phyloP scores from a whole-genome alignment of 2,888 invertebrate genomes.

The Microplitis deprimator region DNA sequence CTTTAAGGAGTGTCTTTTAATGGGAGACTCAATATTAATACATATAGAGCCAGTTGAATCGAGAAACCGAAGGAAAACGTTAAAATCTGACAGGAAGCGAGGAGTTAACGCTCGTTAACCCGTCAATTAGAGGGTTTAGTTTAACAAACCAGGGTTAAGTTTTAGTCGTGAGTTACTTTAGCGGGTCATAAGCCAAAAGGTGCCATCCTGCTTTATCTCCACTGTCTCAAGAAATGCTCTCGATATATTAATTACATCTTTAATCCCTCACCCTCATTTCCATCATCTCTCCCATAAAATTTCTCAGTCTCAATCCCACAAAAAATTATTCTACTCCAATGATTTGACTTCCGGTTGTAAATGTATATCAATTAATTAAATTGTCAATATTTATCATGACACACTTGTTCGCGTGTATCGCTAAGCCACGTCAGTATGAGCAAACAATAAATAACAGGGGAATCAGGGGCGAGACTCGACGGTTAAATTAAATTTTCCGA shows the following conservation, averaged over 20 bases:
- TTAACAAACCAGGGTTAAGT: constrained; percentile 62
- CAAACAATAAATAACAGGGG: constrained; percentile 1
- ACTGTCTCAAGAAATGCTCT: constrained; percentile 17
- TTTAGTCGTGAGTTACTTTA: constrained; percentile 54
- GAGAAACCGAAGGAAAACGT: constrained; percentile 62
- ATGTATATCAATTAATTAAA: constrained; percentile 13
- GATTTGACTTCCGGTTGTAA: constrained; percentile 4
- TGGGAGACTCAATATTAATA: constrained; percentile 27
- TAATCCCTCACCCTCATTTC: not conserved
- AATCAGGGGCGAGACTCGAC: not conserved
- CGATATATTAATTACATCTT: not conserved
- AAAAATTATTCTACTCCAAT: not conserved
- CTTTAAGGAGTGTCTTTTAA: constrained; percentile 11
- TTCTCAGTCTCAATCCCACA: no score
- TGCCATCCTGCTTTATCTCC: constrained; percentile 58
- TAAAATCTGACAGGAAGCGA: constrained; percentile 70
- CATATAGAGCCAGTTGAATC: constrained; percentile 24
- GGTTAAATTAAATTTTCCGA: not conserved
- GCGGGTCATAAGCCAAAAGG: constrained; percentile 65
- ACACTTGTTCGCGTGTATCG: constrained; percentile 28
- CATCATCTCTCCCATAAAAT: not conserved
- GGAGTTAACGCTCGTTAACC: constrained; percentile 71
- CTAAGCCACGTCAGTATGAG: constrained; percentile 36
- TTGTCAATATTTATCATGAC: constrained; percentile 19
- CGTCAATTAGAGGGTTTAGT: constrained; percentile 67